phyloP scores from a whole-genome alignment of 2,888 invertebrate genomes.

The Chironomus riparius region DNA sequence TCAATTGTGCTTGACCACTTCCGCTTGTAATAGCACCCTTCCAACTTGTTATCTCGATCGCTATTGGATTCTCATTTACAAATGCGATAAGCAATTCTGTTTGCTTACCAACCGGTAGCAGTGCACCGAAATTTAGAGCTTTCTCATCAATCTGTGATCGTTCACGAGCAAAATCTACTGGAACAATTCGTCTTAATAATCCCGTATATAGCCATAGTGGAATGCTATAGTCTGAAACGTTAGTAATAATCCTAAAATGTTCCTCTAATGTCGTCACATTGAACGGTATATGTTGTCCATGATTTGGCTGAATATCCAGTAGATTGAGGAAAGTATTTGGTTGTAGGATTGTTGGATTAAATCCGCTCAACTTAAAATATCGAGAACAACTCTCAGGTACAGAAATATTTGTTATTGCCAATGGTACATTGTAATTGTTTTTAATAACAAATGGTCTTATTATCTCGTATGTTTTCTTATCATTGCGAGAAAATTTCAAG shows the following conservation, averaged over 20 bases:
- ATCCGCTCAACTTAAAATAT: constrained; percentile 50
- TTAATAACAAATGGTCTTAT: constrained; percentile 53
- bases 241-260: constrained; percentile 43
- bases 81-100: constrained; percentile 36
- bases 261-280: constrained; percentile 4
- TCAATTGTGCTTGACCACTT: constrained; percentile 30
- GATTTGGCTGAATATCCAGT: constrained; percentile 33
- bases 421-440: constrained; percentile 63
- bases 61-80: constrained; percentile 35
- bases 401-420: constrained; percentile 63
- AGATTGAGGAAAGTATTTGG: constrained; percentile 35
- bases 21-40: constrained; percentile 37
- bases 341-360: constrained; percentile 31
- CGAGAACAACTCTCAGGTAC: constrained; percentile 51
- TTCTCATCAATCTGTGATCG: constrained; percentile 31
- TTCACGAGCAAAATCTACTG: constrained; percentile 25
- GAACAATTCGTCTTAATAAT: constrained; percentile 35
- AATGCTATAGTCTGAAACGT: constrained; percentile 44
- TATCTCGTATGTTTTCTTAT: constrained; percentile 33
- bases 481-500: constrained; percentile 14
- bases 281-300: too few species aligned
- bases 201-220: constrained; percentile 46
- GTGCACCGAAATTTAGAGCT: constrained; percentile 39
- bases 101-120: constrained; percentile 33
- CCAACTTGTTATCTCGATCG: constrained; percentile 38